A percentile compares a stretch with the other conserved stretches of the same genome.
phyloP scores from a whole-genome alignment of 2,888 invertebrate species.

The Diplazon laetatorius region DNA sequence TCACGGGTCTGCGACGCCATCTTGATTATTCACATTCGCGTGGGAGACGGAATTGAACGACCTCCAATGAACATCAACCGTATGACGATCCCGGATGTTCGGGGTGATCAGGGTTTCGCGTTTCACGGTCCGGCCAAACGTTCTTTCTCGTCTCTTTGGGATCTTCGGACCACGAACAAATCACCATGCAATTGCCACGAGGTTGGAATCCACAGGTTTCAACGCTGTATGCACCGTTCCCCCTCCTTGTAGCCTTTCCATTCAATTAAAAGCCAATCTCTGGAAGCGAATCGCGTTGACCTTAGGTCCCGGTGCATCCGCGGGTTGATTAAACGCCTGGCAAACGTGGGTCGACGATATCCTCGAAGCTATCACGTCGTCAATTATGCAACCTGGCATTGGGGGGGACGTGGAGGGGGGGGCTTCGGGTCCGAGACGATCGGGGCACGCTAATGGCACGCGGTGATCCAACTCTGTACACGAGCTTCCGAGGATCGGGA shows the following conservation, averaged over 20 bases:
- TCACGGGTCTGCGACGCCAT: no score
- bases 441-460: constrained; percentile 53
- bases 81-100: constrained; percentile 33
- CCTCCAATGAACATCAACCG: constrained; percentile 56
- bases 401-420: no score
- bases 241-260: neutral
- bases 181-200: neutral
- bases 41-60: constrained; percentile 52
- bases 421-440: constrained; percentile 48
- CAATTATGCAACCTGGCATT: constrained; percentile 62
- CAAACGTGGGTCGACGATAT: constrained; percentile 47
- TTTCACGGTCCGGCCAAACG: no score
- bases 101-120: no score
- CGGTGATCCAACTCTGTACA: constrained; percentile 54
- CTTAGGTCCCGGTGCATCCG: constrained; percentile 34
- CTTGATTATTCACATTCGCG: constrained; percentile 51
- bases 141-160: no score
- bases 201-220: neutral
- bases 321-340: constrained; percentile 50
- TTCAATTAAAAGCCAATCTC: constrained; percentile 23
- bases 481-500: constrained; percentile 53
- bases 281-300: constrained; percentile 18
- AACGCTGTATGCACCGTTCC: constrained; percentile 4
- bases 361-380: constrained; percentile 30
- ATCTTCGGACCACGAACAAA: neutral